Evolutionary conservation across 2,113 vertebrate species (phyloP), one percentile per base, ranked within the genome.

Genomic region (Gasterosteus aculeatus): DNA sequence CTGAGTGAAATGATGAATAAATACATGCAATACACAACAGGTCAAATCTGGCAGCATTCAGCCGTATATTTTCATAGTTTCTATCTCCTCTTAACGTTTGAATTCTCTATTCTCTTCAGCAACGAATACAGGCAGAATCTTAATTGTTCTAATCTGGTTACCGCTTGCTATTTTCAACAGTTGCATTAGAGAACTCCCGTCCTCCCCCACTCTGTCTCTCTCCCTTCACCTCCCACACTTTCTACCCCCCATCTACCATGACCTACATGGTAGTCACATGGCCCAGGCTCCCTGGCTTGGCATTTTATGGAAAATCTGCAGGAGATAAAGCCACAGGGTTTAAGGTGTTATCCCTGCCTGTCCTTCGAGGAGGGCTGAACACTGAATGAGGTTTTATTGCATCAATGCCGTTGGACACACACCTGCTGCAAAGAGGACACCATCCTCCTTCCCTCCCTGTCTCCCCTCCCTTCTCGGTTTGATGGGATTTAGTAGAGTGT

Each of bases 261-360:
- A 94, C 93, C 91, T 93, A 94, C 94, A 94, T 94, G 94, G 90
- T 90, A 79, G 93, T 94, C 93, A 93, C 93, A 94, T 94, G 93
- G 89, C 85, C 90, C 78, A 51, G 78, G 73, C 88, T 92, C 85
- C 84, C 91, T 89, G 91, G 90, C 88, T 90, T 77, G 90, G 88
- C 87, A 89, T 94, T 94, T 94, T 93, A 93, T 93, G 91, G 93
- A 94, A 93, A 93, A 93, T 93, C 92, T 93, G 89, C 87, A 87
- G 90, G 92, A 91, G 92, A 93, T 93, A 92, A 94, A 93, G 91
- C 91, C 89, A 89, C 83, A 72, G 90, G 90, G 89, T 91, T 93
- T 93, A 90, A 91, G 89, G 88, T 92, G 89, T 92, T 92, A 93
- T 91, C 92, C 89, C 88, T 86, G 80, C 83, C 89, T 92, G 89